A percentile compares a stretch with the other conserved stretches of the same genome.
Evolutionary conservation across 1,140 invertebrate species (phyloP).

Genomic region (Harlomillsia oculata): DNA sequence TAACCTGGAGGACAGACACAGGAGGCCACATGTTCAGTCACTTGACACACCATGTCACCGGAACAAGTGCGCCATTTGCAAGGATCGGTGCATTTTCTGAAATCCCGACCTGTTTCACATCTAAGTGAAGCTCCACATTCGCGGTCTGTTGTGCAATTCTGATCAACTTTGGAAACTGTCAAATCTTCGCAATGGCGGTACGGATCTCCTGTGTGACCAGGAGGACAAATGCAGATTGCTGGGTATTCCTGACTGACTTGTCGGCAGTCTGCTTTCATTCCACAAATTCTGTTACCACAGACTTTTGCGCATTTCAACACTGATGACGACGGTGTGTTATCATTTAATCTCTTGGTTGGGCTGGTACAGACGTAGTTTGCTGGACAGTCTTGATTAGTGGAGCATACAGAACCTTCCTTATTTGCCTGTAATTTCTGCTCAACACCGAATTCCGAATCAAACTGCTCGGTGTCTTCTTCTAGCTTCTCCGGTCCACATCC

Average conservation of each 20-base stretch:
- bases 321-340: too few species aligned
- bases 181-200: constrained; percentile 48
- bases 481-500: constrained; percentile 58
- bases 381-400: constrained; percentile 58
- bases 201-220: constrained; percentile 66
- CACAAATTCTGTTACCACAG: constrained; percentile 54
- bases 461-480: background rate
- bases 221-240: constrained; percentile 50
- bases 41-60: constrained; percentile 36
- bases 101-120: constrained; percentile 15
- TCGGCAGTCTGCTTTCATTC: constrained; percentile 61
- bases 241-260: constrained; percentile 54
- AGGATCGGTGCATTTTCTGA: constrained; percentile 26
- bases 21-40: constrained; percentile 36
- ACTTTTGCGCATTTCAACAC: constrained; percentile 32
- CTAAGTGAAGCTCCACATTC: constrained; percentile 12
- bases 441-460: background rate
- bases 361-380: constrained; percentile 41
- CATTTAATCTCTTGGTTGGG: constrained; percentile 37
- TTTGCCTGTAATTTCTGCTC: background rate
- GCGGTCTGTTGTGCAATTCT: constrained; percentile 16
- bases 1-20: constrained; percentile 38
- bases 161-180: constrained; percentile 1
- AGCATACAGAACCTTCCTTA: constrained; percentile 44
- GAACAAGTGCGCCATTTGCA: constrained; percentile 37